Evolutionary conservation across 2,888 invertebrate species (phyloP).

Genomic region (Melanostoma mellinum): DNA sequence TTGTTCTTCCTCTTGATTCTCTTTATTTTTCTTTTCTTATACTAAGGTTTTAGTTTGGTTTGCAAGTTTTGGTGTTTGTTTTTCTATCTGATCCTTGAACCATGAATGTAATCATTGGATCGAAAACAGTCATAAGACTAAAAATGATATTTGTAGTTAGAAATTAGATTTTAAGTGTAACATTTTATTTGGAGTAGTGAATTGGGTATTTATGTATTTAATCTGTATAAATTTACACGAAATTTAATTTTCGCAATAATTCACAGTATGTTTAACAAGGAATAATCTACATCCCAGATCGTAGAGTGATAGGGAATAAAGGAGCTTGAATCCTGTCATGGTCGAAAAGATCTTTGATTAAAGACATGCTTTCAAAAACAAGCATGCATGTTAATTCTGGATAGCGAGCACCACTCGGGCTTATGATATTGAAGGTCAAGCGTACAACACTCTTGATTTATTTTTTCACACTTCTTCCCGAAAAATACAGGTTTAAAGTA

Average conservation of each 20-base stretch:
- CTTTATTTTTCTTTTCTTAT: slow-evolving; percentile 7
- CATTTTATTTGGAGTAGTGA: slow-evolving; percentile 20
- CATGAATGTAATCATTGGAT: slow-evolving; percentile 30
- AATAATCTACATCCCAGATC: neutral
- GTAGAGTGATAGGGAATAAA: neutral
- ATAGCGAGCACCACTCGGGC: too few species aligned
- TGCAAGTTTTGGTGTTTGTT: slow-evolving; percentile 19
- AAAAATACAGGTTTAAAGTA: too few species aligned
- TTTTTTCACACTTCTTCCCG: too few species aligned
- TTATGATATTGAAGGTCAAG: too few species aligned
- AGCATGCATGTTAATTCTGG: too few species aligned
- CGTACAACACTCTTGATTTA: too few species aligned
- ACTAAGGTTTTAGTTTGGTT: slow-evolving; percentile 4
- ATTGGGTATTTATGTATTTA: neutral
- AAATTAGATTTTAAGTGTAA: slow-evolving; percentile 28
- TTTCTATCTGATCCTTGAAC: slow-evolving; percentile 32
- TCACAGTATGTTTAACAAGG: slow-evolving; percentile 20
- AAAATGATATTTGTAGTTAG: slow-evolving; percentile 43
- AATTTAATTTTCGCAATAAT: slow-evolving; percentile 12
- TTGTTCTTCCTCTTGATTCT: slow-evolving; percentile 26
- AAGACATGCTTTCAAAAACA: too few species aligned
- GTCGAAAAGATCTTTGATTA: too few species aligned
- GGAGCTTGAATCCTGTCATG: too few species aligned
- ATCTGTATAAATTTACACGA: slow-evolving; percentile 31
- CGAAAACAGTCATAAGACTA: slow-evolving; percentile 5